Evolutionary conservation across 64 coral and sea anemone genomes (phyloP).

Genomic region (Actinia tenebrosa): DNA sequence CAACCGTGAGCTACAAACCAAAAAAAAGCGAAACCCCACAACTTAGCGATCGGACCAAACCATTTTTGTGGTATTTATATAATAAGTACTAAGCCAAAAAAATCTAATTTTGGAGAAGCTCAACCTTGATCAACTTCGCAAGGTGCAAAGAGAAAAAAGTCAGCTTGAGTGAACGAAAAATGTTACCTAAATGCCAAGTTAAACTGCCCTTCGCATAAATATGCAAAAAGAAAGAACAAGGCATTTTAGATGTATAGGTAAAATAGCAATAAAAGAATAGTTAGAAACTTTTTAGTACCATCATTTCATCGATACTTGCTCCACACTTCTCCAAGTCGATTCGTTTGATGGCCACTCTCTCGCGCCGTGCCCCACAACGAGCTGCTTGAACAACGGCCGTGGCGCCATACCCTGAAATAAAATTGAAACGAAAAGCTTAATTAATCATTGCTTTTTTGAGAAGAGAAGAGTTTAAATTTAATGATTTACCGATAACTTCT

Average conservation of each 20-base stretch:
- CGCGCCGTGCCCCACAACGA: constrained; percentile 43
- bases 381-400: constrained; percentile 98
- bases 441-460: not conserved
- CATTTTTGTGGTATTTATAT: not conserved
- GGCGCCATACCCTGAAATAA: constrained; percentile 73
- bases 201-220: not conserved
- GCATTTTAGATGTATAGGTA: not conserved
- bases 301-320: constrained; percentile 98
- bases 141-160: not conserved
- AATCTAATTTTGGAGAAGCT: not conserved
- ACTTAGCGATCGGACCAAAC: not conserved
- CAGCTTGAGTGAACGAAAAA: not conserved
- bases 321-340: constrained; percentile 98
- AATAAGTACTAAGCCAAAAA: not conserved
- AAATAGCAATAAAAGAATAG: not conserved
- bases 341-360: constrained; percentile 95
- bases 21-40: not conserved
- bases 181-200: not conserved
- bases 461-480: not conserved
- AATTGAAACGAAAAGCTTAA: not conserved
- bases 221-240: not conserved
- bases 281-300: constrained; percentile 37
- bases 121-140: not conserved
- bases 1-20: too few relatives aligned
- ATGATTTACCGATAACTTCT: constrained; percentile 89